A percentile compares a stretch with the other conserved stretches of the same genome.
Evolutionary conservation across 2,113 vertebrate genomes (phyloP).

Genomic region (Brachypteracias leptosomus): DNA sequence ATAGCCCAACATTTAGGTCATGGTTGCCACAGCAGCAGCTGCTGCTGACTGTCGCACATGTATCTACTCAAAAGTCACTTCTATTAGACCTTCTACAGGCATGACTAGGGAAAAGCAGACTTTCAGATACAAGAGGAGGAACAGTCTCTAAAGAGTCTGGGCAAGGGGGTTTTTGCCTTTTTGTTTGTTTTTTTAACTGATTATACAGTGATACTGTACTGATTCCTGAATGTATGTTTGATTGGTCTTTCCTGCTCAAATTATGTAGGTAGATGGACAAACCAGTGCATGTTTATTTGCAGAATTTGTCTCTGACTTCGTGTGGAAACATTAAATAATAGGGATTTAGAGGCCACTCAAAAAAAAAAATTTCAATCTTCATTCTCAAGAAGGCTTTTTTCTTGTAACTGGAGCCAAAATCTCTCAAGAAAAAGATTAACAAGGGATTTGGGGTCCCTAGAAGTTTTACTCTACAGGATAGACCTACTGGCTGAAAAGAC

Average conservation of each 20-base stretch:
- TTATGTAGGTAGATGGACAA: background rate
- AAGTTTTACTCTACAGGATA: constrained; percentile 26
- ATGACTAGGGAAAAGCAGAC: background rate
- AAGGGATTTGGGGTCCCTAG: constrained; percentile 22
- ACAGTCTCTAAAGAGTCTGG: background rate
- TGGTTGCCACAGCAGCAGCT: background rate
- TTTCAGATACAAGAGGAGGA: background rate
- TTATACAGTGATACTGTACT: background rate
- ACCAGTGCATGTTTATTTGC: background rate
- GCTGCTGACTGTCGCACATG: background rate
- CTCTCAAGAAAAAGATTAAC: constrained; percentile 43
- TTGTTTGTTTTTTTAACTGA: background rate
- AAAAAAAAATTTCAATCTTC: background rate
- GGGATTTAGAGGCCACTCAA: background rate
- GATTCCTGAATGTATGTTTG: background rate
- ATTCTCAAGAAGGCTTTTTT: constrained; percentile 23
- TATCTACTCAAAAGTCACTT: background rate
- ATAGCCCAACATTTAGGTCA: background rate
- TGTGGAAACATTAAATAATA: background rate
- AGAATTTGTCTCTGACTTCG: background rate
- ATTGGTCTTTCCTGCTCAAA: background rate
- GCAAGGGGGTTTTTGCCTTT: accelerated
- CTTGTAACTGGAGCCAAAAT: constrained; percentile 14
- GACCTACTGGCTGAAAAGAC: background rate
- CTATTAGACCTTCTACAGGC: background rate